phyloP scores from a whole-genome alignment of 2,888 invertebrate genomes.

The Neelides folsomi region DNA sequence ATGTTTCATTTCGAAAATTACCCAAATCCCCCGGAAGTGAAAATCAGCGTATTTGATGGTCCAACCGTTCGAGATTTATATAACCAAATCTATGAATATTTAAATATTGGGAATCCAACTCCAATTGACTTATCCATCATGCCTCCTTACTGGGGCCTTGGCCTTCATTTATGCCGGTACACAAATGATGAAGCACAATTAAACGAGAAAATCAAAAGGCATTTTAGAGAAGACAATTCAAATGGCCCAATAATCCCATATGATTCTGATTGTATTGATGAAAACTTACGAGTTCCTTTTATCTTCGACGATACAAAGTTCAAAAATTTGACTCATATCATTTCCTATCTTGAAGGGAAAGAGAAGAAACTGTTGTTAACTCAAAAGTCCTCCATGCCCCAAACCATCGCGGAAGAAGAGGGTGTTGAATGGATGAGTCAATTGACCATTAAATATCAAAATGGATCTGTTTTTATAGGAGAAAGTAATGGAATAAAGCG shows the following conservation, averaged over 20 bases:
- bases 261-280: constrained; percentile 42
- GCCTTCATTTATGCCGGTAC: constrained; percentile 41
- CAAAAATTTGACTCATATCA: neutral
- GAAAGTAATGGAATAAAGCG: no score
- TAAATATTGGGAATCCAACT: no score
- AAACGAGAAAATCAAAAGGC: constrained; percentile 28
- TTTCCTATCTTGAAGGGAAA: neutral
- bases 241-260: constrained; percentile 31
- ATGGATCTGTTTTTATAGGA: no score
- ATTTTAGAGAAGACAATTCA: neutral
- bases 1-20: constrained; percentile 37
- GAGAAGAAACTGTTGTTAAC: constrained; percentile 13
- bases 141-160: constrained; percentile 40
- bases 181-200: constrained; percentile 27
- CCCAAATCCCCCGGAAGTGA: constrained; percentile 30
- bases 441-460: no score
- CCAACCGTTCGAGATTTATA: constrained; percentile 41
- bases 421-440: neutral
- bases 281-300: constrained; percentile 36
- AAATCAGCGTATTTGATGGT: constrained; percentile 43
- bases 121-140: constrained; percentile 11
- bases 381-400: constrained; percentile 10
- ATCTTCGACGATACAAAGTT: constrained; percentile 17
- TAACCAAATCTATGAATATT: neutral
- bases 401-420: neutral